These are phyloP conservation scores for Scelioninae gen. 1 DNA, from an alignment of 2,888 invertebrate species.

Conservation along the genomic window DNA sequence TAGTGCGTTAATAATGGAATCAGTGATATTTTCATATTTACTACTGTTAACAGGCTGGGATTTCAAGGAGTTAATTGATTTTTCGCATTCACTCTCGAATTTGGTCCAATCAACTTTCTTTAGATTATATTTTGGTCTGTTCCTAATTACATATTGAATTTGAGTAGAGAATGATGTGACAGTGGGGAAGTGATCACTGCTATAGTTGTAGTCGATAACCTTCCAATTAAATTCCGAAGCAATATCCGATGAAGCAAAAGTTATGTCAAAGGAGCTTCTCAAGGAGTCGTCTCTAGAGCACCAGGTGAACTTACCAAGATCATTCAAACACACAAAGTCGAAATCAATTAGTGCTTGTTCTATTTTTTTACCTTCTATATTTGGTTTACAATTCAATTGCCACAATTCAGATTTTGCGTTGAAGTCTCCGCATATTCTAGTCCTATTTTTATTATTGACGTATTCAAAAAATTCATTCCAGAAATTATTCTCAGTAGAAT, in stretches of 20 bases:
- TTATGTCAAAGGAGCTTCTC: constrained; percentile 2
- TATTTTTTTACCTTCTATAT: constrained; percentile 3
- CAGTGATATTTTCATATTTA: background rate
- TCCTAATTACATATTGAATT: background rate
- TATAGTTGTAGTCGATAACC: background rate
- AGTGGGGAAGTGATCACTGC: constrained; percentile 21
- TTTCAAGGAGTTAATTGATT: background rate
- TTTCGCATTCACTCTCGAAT: background rate
- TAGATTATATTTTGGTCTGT: background rate
- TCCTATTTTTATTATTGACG: background rate
- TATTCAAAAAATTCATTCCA: constrained; percentile 26
- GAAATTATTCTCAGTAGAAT: background rate
- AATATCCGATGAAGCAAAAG: constrained; percentile 3
- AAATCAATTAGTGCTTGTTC: background rate
- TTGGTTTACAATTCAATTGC: background rate
- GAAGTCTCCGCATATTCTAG: constrained; percentile 9
- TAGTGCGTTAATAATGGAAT: background rate
- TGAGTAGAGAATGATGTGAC: background rate
- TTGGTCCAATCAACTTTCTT: constrained; percentile 9
- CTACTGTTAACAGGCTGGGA: background rate
- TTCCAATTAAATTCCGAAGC: constrained; percentile 13
- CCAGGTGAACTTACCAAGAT: constrained; percentile 7
- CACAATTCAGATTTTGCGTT: constrained; percentile 26
- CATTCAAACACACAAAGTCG: constrained; percentile 16
- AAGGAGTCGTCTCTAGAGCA: background rate